Evolutionary conservation across 1,140 invertebrate genomes (phyloP).

Genomic region (Ridgeia piscesae): DNA sequence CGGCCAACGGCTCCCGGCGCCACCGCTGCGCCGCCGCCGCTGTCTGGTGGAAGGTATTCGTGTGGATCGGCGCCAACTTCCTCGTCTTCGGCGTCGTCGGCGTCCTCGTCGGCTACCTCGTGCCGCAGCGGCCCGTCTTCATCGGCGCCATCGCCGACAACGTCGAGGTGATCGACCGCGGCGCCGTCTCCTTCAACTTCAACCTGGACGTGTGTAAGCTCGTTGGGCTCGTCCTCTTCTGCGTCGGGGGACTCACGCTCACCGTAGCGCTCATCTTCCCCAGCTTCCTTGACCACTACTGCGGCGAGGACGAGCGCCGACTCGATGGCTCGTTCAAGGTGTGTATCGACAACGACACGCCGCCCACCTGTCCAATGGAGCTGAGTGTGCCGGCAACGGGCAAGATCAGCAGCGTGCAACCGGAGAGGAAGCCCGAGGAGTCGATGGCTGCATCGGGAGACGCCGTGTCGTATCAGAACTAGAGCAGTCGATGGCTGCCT

Average conservation of each 20-base stretch:
- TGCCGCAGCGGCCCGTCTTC: conserved; percentile 59
- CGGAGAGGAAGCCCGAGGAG: conserved; percentile 33
- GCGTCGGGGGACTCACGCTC: conserved; percentile 60
- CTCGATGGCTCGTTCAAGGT: conserved; percentile 32
- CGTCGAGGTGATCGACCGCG: conserved; percentile 59
- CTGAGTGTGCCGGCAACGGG: conserved; percentile 38
- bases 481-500: background rate
- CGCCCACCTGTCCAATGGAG: conserved; percentile 26
- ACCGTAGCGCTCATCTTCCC: conserved; percentile 60
- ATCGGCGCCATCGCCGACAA: conserved; percentile 52
- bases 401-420: conserved; percentile 50
- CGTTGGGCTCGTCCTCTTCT: conserved; percentile 61
- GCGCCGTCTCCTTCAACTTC: conserved; percentile 60
- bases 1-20: conserved; percentile 45
- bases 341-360: conserved; percentile 34
- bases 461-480: conserved; percentile 4
- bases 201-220: conserved; percentile 62
- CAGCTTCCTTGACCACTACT: conserved; percentile 57
- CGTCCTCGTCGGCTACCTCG: conserved; percentile 61
- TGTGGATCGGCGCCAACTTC: conserved; percentile 59
- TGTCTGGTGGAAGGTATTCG: conserved; percentile 59
- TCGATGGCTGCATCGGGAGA: background rate
- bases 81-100: conserved; percentile 59
- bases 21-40: conserved; percentile 43
- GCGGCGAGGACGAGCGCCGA: conserved; percentile 47